Base-by-base conservation (phyloP, 2,113 vertebrate species). In the Talpa occidentalis region DNA sequence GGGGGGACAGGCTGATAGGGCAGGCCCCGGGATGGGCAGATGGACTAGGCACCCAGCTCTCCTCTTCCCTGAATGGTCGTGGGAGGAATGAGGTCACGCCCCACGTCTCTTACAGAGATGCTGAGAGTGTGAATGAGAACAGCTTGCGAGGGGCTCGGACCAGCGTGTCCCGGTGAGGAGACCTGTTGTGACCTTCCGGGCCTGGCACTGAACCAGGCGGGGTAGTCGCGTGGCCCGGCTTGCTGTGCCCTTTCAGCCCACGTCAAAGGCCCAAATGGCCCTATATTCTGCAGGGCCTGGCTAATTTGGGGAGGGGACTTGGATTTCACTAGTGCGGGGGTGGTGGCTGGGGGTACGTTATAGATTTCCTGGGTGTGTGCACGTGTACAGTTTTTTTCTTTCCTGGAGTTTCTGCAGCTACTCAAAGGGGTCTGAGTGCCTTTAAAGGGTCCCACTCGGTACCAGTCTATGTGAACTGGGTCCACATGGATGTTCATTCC, bases 81-180 rank as follows among this genome's bases (percentile, higher is more conserved):
- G 0, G 91, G 92, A 94, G 76, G 85, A 95, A 86, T 52, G 76
- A 95, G 94, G 89, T 90, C 15, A 10, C 16, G 1, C 89, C 21
- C 82, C 92, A 88, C 1, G 92, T 93, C 92, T 95, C 47, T 90
- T 3, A 0, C n/a, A n/a, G 81, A 70, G 93, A 91, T 26, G 95
- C 94, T 95, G 93, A 70, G 93, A 95, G 95, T 88, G 96, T 94
- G 95, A 97, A 97, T 30, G 88, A 85, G 91, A 96, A 95, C 96
- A 97, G 95, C 96, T 97, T 97, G 95, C 5, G 1, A 94, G 96
- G 96, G 78, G 66, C 87, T 95, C 76, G 66, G 82, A 62, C 1
- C 3, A 32, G 47, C 76, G 72, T 2, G 12, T 40, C 95, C 91
- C 80, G 93, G 90, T 37, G 73, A 3, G 19, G 91, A 82, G 82